Percentiles rank a stretch among this genome's conserved stretches.
Evolutionary conservation across 2,113 vertebrate genomes (phyloP).

Genomic region (Lipophrys pholis): DNA sequence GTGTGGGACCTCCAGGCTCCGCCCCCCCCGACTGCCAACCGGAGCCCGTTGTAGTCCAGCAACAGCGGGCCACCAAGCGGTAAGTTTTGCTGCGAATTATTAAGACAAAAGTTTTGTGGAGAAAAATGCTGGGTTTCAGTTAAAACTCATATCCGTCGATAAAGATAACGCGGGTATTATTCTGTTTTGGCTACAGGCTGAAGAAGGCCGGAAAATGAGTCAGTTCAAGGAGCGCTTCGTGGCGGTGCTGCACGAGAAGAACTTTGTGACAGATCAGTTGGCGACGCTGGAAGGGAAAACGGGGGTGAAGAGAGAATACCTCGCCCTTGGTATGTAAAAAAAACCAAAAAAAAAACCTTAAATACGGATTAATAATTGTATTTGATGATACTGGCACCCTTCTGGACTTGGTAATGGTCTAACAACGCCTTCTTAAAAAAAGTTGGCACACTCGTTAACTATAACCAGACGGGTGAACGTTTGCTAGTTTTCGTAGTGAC

Average conservation of each 20-base stretch:
- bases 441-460: background rate
- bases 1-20: too few relatives aligned
- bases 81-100: too few relatives aligned
- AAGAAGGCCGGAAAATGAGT: conserved; percentile 65
- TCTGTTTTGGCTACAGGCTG: conserved; percentile 25
- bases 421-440: background rate
- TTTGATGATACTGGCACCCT: background rate
- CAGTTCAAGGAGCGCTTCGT: conserved; percentile 82
- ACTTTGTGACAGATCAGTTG: conserved; percentile 84
- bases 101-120: too few relatives aligned
- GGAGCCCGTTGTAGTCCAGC: too few relatives aligned
- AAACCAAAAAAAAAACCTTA: background rate
- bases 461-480: background rate
- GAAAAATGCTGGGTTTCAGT: too few relatives aligned
- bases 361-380: background rate
- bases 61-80: too few relatives aligned
- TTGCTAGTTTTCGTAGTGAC: background rate
- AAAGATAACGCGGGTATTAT: too few relatives aligned
- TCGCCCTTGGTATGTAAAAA: conserved; percentile 84
- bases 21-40: too few relatives aligned
- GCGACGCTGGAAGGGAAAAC: conserved; percentile 84
- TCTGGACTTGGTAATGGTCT: background rate
- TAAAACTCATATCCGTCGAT: too few relatives aligned
- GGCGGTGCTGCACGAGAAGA: conserved; percentile 85
- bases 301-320: conserved; percentile 85